Evolutionary conservation across 2,888 invertebrate genomes (phyloP), one percentile per base, ranked within the genome.

Genomic region (Bombyx huttoni): DNA sequence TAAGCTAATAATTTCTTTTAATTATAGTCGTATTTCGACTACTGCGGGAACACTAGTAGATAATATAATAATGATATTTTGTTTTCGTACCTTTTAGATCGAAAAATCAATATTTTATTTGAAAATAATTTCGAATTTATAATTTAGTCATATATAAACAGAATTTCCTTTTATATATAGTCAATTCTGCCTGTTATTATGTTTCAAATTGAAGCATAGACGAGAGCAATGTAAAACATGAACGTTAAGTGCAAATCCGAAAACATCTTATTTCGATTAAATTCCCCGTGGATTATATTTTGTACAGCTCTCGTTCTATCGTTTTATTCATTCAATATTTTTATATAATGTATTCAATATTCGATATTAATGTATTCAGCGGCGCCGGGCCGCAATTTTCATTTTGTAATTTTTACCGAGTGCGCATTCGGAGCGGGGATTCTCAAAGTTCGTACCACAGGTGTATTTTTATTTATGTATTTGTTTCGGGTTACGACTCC

Each of bases 321-420:
- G 65, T 65, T 67, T 68, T 72, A 55, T 58, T 49, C 49, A 84
- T 81, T 81, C 70, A 70, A 83, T 81, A 83, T 84, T 82, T 81
- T 73, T 77, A 82, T 78, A 77, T 82, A 86, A 83, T 78, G 85
- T 85, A 87, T 86, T 84, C 83, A 84, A 88, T 89, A 88, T 89
- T 85, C 78, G 70, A 88, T 89, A 86, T 88, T 87, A 88, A 87
- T 78, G 84, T 86, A 88, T 87, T 83, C 85, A 83, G 70, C 77
- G 77, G 79, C 78, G 80, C 77, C 81, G 85, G 80, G 63, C 84
- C 84, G 84, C 82, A 81, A 87, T 88, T 86, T 88, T 81, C 88
- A 87, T 87, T 88, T 86, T 87, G 86, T 88, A 87, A 89, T 87
- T 88, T 87, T 86, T 87, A 83, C 78, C 77, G 82, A 84, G 79